These are phyloP conservation scores for Hippocampus kuda DNA, from an alignment of 2,797 vertebrate genomes.

Conservation along the genomic window DNA sequence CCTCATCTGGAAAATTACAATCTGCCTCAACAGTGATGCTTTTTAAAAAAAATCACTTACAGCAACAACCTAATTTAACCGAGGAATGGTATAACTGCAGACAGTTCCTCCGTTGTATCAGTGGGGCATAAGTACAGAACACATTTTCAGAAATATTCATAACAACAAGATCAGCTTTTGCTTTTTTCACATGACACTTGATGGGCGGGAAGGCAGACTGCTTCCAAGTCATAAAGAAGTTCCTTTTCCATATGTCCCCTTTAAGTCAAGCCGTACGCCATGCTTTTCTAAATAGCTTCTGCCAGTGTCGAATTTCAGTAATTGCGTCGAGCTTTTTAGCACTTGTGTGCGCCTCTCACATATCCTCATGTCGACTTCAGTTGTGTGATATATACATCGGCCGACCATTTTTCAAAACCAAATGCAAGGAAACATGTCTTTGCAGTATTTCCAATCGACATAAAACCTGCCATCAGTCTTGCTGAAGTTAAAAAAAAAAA, in stretches of 20 bases:
- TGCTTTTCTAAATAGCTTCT: background rate
- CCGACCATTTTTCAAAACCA: background rate
- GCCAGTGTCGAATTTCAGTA: background rate
- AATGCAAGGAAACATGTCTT: background rate
- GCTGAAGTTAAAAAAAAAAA: slow-evolving; percentile 11
- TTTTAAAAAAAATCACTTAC: too few relatives aligned
- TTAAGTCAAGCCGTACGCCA: background rate
- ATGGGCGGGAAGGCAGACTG: too few relatives aligned
- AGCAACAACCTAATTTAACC: too few relatives aligned
- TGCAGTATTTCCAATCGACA: background rate
- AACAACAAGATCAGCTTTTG: too few relatives aligned
- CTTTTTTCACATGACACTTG: too few relatives aligned
- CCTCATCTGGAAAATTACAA: slow-evolving; percentile 26
- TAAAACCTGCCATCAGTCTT: slow-evolving; percentile 12
- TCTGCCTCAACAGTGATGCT: slow-evolving; percentile 4
- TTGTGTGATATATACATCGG: background rate
- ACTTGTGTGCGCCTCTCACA: background rate
- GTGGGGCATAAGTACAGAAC: too few relatives aligned
- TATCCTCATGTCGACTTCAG: background rate
- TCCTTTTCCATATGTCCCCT: background rate
- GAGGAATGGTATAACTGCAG: too few relatives aligned
- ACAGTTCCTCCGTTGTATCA: too few relatives aligned
- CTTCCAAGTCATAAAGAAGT: too few relatives aligned
- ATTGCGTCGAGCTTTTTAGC: background rate
- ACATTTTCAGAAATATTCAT: too few relatives aligned